Evolutionary conservation across 1,140 invertebrate species (phyloP).

Genomic region (Calliphora vicina): DNA sequence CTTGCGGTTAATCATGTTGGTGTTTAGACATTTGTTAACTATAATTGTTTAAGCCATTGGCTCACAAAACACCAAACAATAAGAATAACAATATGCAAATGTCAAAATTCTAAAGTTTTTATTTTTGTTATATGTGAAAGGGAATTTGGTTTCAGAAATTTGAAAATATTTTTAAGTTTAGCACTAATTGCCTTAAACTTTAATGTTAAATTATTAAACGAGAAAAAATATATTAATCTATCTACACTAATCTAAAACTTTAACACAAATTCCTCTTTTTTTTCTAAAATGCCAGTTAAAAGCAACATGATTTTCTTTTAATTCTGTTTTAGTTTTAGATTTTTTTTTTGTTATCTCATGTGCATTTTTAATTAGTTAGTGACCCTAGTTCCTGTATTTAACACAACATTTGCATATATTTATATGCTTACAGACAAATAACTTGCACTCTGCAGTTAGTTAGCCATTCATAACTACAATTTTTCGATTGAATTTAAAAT

Average conservation of each 20-base stretch:
- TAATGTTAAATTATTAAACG: background rate
- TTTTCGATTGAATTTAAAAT: slow-evolving; percentile 6
- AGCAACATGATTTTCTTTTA: background rate
- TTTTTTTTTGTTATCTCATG: slow-evolving; percentile 4
- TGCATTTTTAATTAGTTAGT: slow-evolving; percentile 33
- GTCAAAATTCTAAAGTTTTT: background rate
- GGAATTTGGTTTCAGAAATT: background rate
- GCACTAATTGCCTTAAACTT: background rate
- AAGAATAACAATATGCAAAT: slow-evolving; percentile 29
- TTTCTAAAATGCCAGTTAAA: background rate
- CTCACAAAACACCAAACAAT: background rate
- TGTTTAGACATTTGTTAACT: slow-evolving; percentile 34
- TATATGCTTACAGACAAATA: background rate
- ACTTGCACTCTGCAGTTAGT: no score
- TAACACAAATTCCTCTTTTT: background rate
- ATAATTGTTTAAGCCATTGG: slow-evolving; percentile 34
- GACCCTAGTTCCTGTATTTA: slow-evolving; percentile 29
- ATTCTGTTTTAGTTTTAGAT: no score
- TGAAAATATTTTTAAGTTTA: background rate
- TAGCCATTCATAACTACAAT: background rate
- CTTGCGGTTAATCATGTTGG: slow-evolving; percentile 32
- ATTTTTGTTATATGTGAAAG: slow-evolving; percentile 7
- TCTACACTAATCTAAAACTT: background rate
- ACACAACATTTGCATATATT: slow-evolving; percentile 27
- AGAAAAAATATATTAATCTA: background rate